Percentiles rank a stretch among this genome's conserved stretches.
Conservation (phyloP, 2,113 vertebrate genomes). For the Gnathonemus longibarbis region DNA sequence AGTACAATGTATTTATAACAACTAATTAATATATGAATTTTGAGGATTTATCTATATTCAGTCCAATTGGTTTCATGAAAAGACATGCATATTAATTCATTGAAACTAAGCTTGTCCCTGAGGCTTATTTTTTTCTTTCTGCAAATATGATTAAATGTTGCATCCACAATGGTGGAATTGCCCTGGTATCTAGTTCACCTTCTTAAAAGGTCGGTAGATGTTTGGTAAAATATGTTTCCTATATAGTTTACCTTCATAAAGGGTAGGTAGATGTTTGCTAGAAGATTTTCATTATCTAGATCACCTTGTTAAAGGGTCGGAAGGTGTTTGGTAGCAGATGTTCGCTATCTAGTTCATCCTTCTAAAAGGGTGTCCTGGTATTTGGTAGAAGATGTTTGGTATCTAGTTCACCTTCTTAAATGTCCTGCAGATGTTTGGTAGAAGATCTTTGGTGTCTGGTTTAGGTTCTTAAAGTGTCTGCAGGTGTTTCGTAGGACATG, state of each 20-base stretch:
- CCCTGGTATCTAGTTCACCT: neutral
- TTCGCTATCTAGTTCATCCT: neutral
- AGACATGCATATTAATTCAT: neutral
- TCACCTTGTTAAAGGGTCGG: neutral
- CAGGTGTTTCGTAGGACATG: neutral
- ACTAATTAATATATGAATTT: neutral
- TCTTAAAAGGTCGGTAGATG: neutral
- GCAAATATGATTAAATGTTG: neutral
- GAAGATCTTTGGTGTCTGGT: neutral
- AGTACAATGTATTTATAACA: neutral
- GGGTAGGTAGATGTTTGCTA: neutral
- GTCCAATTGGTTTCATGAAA: neutral
- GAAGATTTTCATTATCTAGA: too few relatives aligned
- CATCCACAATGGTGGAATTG: neutral
- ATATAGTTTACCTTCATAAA: neutral
- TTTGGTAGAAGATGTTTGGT: neutral
- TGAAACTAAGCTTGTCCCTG: neutral
- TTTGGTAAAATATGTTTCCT: neutral
- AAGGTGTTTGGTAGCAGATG: neutral
- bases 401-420: neutral
- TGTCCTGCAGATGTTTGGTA: neutral
- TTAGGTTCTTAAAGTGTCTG: neutral
- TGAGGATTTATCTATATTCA: neutral
- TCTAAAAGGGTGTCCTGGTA: neutral
- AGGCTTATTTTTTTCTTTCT: neutral